phyloP scores from a whole-genome alignment of 2,888 invertebrate species.

The Isoperla grammatica region DNA sequence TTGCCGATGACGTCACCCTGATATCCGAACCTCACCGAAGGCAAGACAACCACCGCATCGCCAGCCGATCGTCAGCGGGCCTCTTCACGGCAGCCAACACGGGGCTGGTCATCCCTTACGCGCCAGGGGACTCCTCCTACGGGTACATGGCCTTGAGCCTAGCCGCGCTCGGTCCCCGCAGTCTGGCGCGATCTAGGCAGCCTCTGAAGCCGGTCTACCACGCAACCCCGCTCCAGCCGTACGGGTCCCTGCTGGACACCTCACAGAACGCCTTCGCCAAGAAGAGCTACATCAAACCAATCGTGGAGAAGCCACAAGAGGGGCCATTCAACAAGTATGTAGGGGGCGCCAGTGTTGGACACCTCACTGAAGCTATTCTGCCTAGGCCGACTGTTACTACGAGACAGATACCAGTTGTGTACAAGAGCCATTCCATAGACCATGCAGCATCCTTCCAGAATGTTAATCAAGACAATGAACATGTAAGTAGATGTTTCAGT shows the following conservation, averaged over 20 bases:
- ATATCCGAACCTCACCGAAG: no score
- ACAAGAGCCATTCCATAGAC: neutral
- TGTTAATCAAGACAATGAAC: slow-evolving; percentile 1
- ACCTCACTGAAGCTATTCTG: slow-evolving; percentile 16
- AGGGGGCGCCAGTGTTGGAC: neutral
- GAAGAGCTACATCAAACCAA: neutral
- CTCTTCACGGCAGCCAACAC: no score
- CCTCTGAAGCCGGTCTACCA: slow-evolving; percentile 25
- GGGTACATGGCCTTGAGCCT: no score
- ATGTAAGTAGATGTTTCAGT: slow-evolving; percentile 12
- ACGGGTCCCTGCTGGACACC: slow-evolving; percentile 21
- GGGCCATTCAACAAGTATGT: neutral
- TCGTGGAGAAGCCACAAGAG: neutral
- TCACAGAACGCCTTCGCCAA: neutral
- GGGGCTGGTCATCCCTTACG: no score
- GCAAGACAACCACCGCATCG: no score
- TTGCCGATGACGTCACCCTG: no score
- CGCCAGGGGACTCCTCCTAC: no score
- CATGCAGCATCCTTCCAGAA: neutral
- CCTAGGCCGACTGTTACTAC: neutral
- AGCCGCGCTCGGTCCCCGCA: no score
- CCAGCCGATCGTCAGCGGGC: no score
- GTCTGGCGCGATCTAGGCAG: slow-evolving; percentile 4
- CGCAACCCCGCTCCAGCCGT: slow-evolving; percentile 27
- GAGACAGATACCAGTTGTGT: slow-evolving; percentile 9